A percentile compares a stretch with the other conserved stretches of the same genome.
phyloP scores from a whole-genome alignment of 1,140 invertebrate genomes.

The Drosophila elegans region DNA sequence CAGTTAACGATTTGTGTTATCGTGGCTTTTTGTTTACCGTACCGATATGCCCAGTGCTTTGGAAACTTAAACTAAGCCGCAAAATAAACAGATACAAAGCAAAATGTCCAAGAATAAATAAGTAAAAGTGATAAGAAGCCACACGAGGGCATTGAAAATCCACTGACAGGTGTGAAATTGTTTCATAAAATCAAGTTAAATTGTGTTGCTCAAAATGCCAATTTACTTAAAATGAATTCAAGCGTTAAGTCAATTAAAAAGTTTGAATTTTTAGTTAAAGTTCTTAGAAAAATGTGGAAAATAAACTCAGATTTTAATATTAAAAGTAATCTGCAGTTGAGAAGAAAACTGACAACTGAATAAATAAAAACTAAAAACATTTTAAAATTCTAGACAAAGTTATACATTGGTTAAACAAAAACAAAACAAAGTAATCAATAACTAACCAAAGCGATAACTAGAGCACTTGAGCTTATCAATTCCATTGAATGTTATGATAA shows the following conservation, averaged over 20 bases:
- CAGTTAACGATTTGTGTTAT: slow-evolving; percentile 30
- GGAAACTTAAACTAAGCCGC: slow-evolving; percentile 3
- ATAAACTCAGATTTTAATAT: not conserved
- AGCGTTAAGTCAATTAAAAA: not conserved
- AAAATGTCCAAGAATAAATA: slow-evolving; percentile 15
- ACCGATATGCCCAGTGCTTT: slow-evolving; percentile 22
- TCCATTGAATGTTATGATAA: slow-evolving; percentile 4
- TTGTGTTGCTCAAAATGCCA: not conserved
- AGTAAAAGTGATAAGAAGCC: slow-evolving; percentile 4
- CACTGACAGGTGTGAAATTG: slow-evolving; percentile 2
- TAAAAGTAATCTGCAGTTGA: not conserved
- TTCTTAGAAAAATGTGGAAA: not conserved
- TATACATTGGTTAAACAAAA: not conserved
- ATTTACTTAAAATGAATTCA: not conserved
- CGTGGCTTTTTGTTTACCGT: slow-evolving; percentile 9
- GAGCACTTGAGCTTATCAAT: slow-evolving; percentile 6
- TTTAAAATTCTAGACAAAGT: not conserved
- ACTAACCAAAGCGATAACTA: slow-evolving; percentile 5
- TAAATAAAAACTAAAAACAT: not conserved
- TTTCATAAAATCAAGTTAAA: not conserved
- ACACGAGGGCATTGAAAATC: slow-evolving; percentile 1
- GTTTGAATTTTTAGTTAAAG: not conserved
- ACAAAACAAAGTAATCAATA: not conserved
- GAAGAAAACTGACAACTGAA: no score
- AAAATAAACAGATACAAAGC: slow-evolving; percentile 24